Evolutionary conservation across 2,888 invertebrate species (phyloP), one percentile per base, ranked within the genome.

Genomic region (Nemotelus nigrinus): DNA sequence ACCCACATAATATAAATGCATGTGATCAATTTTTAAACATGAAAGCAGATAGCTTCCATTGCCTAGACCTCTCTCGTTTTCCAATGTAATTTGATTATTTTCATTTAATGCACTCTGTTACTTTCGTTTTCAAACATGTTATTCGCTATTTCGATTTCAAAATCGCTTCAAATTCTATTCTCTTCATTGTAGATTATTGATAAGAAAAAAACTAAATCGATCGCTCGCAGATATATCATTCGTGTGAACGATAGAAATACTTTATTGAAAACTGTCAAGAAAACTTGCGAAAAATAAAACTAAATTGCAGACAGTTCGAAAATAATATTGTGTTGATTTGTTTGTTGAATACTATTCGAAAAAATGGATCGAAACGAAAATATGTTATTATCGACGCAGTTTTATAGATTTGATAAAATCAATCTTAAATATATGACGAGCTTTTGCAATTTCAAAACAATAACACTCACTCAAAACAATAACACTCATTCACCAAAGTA

Each of bases 171-270:
- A 63, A 10, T 48, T 48, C 48, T 25, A 25, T 25, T 25, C 25
- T 41, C 48, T 74, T 74, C 44, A 41, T 74, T 65, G 43, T 76
- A 76, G 76, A 76, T 76, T 76, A 76, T 55, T 55, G 50, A 76
- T 76, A 76, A 76, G 76, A 76, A 76, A 76, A 64, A 63, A 39
- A 65, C 65, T 39, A 76, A 74, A 63, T 41, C 25, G 5, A 41
- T 10, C 48, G 74, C 74, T 41, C 74, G 74, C 45, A 60, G 74
- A 74, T 60, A 74, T 63, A 60, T 74, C n/a, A 74, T 74, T 39
- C 74, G 74, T 44, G 74, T 74, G 43, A 74, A 60, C 48, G 39
- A 74, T 60, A 74, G 25, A 41, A 10, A 50, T 39, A 48, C 25
- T 39, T 43, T 48, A 43, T 44, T 74, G 41, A 60, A 60, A 63